Evolutionary conservation across 2,888 invertebrate species (phyloP), one percentile per base, ranked within the genome.

Genomic region (Buathra laborator): DNA sequence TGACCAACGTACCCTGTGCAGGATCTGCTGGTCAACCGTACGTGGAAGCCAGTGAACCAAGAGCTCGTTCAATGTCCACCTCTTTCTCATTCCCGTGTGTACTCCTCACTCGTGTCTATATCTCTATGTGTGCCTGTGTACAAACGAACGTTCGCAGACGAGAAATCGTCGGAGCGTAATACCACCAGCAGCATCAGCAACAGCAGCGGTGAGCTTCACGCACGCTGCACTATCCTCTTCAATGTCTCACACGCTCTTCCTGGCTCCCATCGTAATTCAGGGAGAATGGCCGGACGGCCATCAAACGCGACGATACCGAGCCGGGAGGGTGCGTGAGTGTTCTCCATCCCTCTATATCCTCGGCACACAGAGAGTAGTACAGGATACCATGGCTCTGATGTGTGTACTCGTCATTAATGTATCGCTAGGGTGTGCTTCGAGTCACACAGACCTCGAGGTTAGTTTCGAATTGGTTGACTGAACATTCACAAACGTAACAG

Each of bases 261-360:
- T 56, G 51, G 51, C 24, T 67, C 10, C 85, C 89, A 84, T 90
- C 92, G 91, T 92, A 92, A 92, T 92, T 92, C 90, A 92, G 89
- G 85, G 88, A 87, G 90, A 92, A 91, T 89, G 89, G 89, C 87
- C 88, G 70, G 48, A 68, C 84, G 75, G 87, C 89, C 90, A 91
- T 92, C 91, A 92, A 92, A 91, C 89, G 90, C 89, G 89, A 88
- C 87, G 89, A 89, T 89, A 89, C 70, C 64, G 32, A 78, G 51
- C 64, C 66, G 53, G 32, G 44, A 19, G 68, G 51, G 46, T 70
- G 16, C 59, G 24, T 67, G 48, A 48, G 32, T 62, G 24, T 68
- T 67, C 67, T 44, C 43, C 19, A 67, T 59, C 48, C 51, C 62
- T 59, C 29, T 51, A 9, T 66, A 72, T 53, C 72, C 4, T 16